Base-by-base conservation (phyloP, 2,797 vertebrate genomes). In the Alfaro cultratus region DNA sequence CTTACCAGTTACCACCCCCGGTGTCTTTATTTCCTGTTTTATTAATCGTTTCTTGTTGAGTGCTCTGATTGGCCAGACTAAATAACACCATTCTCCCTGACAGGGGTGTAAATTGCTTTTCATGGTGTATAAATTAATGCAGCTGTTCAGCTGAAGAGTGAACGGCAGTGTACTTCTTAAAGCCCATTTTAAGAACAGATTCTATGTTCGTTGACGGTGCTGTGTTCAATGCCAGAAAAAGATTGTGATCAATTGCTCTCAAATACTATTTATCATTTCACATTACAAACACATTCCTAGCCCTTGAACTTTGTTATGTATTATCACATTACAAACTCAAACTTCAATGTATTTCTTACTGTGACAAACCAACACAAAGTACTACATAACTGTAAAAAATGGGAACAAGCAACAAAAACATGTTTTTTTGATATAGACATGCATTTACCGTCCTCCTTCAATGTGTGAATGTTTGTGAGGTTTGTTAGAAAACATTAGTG, bases 91-190 rank as follows among this genome's bases (percentile, higher is more conserved):
- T 74, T 80, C 79, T 83, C 45, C 21, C 76, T 78, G 53, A 73
- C 84, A 73, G 34, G 78, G 70, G 57, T 89, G 80, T 71, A 86
- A 91, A 93, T 89, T 88, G 85, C 47, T 86, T 93, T 90, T 86
- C 79, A 62, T 85, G 73, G 47, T 85, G 84, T 86, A 80, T 90
- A 87, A 93, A 91, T 91, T 75, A 83, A 73, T 86, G 85, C 53
- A 21, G 87, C 77, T 82, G 7, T 73, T 85, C 71, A 67, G 47
- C 73, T 81, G 34, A 23, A 78, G 80, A 76, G 79, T 7, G 77
- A 88, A 78, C 67, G 43, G 47, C 62, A 72, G 8, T 67, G 12
- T 18, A 80, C 70, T 75, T 74, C 76, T 77, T 82, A 46, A 83
- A 78, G 72, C 43, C 29, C 51, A 76, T 78, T 46, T 60, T 13